These are phyloP conservation scores for Atherinomorus stipes DNA, from an alignment of 2,113 vertebrate species.

Conservation along the genomic window DNA sequence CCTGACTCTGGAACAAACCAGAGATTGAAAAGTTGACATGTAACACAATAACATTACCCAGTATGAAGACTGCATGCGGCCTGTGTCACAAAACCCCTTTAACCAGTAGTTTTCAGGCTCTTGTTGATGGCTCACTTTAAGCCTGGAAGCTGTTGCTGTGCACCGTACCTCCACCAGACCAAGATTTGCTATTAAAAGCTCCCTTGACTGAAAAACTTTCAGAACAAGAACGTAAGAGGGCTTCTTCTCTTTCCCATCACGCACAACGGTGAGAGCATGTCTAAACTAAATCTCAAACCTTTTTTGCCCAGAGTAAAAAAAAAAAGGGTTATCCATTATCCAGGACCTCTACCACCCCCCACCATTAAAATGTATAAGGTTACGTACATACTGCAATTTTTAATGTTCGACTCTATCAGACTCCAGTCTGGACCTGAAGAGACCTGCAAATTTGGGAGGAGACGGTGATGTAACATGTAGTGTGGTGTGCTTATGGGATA, in stretches of 20 bases:
- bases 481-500: no score
- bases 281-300: not conserved
- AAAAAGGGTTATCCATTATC: no score
- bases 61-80: not conserved
- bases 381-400: no score
- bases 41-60: not conserved
- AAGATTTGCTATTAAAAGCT: not conserved
- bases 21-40: slow-evolving; percentile 4
- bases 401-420: no score
- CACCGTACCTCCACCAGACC: not conserved
- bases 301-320: no score
- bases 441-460: no score
- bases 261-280: not conserved
- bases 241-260: not conserved
- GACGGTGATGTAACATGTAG: no score
- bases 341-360: no score
- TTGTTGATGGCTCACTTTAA: not conserved
- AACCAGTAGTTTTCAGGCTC: not conserved
- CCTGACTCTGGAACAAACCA: slow-evolving; percentile 14
- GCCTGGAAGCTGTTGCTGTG: not conserved
- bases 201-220: not conserved
- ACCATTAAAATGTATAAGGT: no score
- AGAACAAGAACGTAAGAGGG: not conserved
- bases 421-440: no score
- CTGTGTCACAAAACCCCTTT: not conserved